Evolutionary conservation across 2,888 invertebrate genomes (phyloP).

Genomic region (Philaethria dido): DNA sequence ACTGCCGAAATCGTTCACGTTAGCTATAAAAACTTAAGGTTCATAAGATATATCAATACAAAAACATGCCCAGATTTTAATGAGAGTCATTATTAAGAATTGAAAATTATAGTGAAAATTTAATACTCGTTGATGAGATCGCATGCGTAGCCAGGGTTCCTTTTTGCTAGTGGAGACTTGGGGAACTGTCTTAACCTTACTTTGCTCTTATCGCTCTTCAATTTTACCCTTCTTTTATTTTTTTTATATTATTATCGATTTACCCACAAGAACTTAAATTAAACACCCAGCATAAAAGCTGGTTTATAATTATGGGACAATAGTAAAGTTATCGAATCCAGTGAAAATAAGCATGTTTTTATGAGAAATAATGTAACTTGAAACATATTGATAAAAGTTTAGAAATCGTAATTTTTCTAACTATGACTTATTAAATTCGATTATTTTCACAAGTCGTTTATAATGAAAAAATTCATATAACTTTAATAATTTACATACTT

Average conservation of each 20-base stretch:
- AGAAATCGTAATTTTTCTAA: neutral
- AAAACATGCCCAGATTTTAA: constrained; percentile 70
- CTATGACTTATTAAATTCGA: too few species aligned
- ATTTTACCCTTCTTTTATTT: constrained; percentile 5
- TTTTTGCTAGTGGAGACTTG: constrained; percentile 39
- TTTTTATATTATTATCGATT: neutral
- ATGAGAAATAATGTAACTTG: neutral
- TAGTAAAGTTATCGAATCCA: neutral
- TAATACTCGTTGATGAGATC: constrained; percentile 78
- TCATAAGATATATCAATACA: constrained; percentile 48
- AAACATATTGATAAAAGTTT: neutral
- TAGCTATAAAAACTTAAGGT: constrained; percentile 56
- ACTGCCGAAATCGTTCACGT: constrained; percentile 78
- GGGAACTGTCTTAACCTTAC: constrained; percentile 22
- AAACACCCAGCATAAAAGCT: too few species aligned
- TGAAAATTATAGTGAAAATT: constrained; percentile 78
- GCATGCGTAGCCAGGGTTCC: constrained; percentile 58
- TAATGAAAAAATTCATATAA: too few species aligned
- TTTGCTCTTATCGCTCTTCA: constrained; percentile 27
- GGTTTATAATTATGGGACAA: neutral
- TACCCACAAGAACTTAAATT: neutral
- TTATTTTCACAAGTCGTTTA: too few species aligned
- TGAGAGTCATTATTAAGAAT: constrained; percentile 76
- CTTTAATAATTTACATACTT: too few species aligned
- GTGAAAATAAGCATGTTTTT: neutral